phyloP scores from a whole-genome alignment of 2,797 vertebrate species.

The Gallinago nigripennis region DNA sequence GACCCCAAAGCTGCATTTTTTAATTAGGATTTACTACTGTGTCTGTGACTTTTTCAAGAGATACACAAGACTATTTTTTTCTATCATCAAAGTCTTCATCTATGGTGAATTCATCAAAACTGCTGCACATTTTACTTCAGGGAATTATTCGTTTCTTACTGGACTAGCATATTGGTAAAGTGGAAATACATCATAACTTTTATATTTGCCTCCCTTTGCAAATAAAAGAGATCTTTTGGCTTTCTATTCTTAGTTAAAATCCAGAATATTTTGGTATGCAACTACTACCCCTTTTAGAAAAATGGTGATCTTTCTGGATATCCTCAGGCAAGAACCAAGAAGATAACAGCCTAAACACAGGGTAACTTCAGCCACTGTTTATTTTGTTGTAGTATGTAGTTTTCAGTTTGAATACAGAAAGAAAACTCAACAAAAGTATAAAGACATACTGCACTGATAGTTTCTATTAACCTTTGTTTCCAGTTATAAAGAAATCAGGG shows the following conservation, averaged over 20 bases:
- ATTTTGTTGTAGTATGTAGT: not conserved
- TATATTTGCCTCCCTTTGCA: not conserved
- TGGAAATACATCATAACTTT: not conserved
- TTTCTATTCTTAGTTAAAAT: not conserved
- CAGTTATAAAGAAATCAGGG: not conserved
- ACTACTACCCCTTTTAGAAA: not conserved
- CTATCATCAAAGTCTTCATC: fast-evolving
- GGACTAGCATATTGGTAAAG: not conserved
- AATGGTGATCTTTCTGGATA: not conserved
- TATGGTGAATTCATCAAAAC: not conserved
- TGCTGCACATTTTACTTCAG: not conserved
- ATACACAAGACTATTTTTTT: fast-evolving
- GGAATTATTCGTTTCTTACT: not conserved
- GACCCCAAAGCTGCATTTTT: not conserved
- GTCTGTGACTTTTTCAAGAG: not conserved
- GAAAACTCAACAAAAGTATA: not conserved
- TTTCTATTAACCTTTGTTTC: not conserved
- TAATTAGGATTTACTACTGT: not conserved
- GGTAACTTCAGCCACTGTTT: not conserved
- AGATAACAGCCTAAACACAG: not conserved
- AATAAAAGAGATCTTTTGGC: not conserved
- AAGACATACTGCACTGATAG: fast-evolving
- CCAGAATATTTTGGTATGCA: not conserved
- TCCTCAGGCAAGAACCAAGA: not conserved
- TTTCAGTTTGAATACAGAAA: not conserved